Conservation (phyloP, 2,888 invertebrate genomes). For the Caenorhabditis macrosperma region DNA sequence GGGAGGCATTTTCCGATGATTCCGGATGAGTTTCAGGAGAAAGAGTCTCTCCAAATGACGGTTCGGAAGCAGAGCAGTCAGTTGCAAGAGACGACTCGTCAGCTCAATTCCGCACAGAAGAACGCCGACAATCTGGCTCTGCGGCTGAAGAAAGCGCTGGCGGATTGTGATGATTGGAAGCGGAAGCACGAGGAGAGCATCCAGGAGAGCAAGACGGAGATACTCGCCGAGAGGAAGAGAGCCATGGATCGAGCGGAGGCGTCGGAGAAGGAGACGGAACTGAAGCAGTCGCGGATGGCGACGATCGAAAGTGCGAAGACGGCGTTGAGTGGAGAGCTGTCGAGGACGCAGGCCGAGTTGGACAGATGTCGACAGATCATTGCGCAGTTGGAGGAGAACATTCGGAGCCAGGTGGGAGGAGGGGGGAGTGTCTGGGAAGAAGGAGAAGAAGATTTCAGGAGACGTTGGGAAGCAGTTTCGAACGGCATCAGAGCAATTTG, state of each 20-base stretch:
- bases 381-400: conserved; percentile 70
- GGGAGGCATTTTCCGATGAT: background rate
- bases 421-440: too few species aligned
- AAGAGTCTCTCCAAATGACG: conserved; percentile 69
- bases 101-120: conserved; percentile 54
- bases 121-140: conserved; percentile 66
- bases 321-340: conserved; percentile 68
- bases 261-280: conserved; percentile 68
- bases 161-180: conserved; percentile 73
- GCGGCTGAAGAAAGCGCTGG: conserved; percentile 64
- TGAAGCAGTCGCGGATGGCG: conserved; percentile 62
- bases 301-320: conserved; percentile 67
- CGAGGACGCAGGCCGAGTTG: conserved; percentile 66
- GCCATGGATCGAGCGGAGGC: conserved; percentile 70
- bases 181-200: conserved; percentile 71
- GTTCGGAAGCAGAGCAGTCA: conserved; percentile 62
- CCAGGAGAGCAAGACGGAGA: conserved; percentile 71
- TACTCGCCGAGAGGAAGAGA: conserved; percentile 72
- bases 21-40: conserved; percentile 55
- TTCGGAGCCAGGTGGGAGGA: conserved; percentile 73
- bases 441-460: too few species aligned
- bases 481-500: conserved; percentile 70
- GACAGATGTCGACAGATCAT: conserved; percentile 72
- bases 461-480: conserved; percentile 73
- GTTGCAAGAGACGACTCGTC: conserved; percentile 63